Percentiles rank a stretch among this genome's conserved stretches.
Conservation (phyloP, 2,888 invertebrate species). For the Limnephilus lunatus region DNA sequence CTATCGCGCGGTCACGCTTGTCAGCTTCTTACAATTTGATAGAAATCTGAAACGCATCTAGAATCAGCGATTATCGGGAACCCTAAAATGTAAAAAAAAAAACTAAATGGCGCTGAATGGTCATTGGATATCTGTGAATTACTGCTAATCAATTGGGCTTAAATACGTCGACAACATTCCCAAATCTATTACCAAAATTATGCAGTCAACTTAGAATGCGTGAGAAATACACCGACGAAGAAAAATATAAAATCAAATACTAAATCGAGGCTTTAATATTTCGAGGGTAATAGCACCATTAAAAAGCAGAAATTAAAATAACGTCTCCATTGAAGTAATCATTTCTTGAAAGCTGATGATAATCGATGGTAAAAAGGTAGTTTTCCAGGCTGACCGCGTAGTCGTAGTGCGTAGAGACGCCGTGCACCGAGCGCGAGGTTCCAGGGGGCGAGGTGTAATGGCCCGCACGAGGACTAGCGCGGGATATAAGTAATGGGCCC, state of each 20-base stretch:
- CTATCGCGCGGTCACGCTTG: too few species aligned
- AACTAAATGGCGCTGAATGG: too few species aligned
- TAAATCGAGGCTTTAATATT: background rate
- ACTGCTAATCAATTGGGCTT: too few species aligned
- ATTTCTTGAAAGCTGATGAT: background rate
- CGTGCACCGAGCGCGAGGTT: background rate
- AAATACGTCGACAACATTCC: too few species aligned
- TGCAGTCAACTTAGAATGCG: too few species aligned
- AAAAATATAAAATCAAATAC: background rate
- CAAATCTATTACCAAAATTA: too few species aligned
- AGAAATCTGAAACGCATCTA: too few species aligned
- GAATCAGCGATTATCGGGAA: too few species aligned
- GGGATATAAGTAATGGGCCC: background rate
- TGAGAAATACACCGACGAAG: too few species aligned
- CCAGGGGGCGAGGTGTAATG: background rate
- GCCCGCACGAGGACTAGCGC: background rate
- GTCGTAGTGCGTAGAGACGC: background rate
- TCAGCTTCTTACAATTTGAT: too few species aligned
- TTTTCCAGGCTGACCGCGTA: background rate
- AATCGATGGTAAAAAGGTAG: background rate
- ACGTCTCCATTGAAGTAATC: conserved; percentile 2
- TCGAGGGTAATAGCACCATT: background rate
- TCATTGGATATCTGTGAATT: too few species aligned
- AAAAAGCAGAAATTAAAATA: background rate
- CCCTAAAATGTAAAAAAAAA: too few species aligned